Base-by-base conservation (phyloP, 2,113 vertebrate species). In the Ibidorhyncha struthersii region DNA sequence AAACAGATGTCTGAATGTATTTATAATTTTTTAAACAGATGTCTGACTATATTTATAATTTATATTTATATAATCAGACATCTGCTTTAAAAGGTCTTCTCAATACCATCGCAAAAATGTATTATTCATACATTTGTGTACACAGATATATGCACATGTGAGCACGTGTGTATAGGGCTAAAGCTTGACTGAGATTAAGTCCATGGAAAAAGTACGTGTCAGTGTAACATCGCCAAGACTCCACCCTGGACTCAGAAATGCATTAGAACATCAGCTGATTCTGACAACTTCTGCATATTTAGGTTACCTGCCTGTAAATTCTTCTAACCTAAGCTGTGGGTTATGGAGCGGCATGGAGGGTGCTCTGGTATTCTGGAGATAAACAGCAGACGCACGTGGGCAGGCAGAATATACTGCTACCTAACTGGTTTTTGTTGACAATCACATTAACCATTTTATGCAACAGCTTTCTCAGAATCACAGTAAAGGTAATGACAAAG, bases 21-120 rank as follows among this genome's bases (percentile, higher is more conserved):
- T 95, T 95, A 93, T 91, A 96, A 80, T 82, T 93, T 92, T 85
- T 91, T 69, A 88, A 96, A 86, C 96, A 97, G 95, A 92, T 94
- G 96, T 80, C 66, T 89, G 70, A 77, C 88, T 95, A 92, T 93
- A 94, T 96, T 90, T 96, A 86, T 86, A 78, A 94, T 83, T 94
- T 95, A 85, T 91, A 94, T 96, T 89, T 96, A 95, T 96, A 91
- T 74, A 81, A 83, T 71, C 76, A 86, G 90, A 86, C 96, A 94
- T 94, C 70, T 94, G 92, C 67, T 96, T 92, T 80, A 86, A 90
- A 94, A 96, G 41, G 72, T 70, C 85, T 92, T 93, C 92, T 92
- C 80, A 59, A 86, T 83, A 92, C 55, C 67, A 74, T 13, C 83
- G 67, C 79, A 95, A 93, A 95, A 92, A 94, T 80, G 47, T 45